Evolutionary conservation across 2,113 vertebrate species (phyloP), one percentile per base, ranked within the genome.

Genomic region (Fulmarus glacialis): DNA sequence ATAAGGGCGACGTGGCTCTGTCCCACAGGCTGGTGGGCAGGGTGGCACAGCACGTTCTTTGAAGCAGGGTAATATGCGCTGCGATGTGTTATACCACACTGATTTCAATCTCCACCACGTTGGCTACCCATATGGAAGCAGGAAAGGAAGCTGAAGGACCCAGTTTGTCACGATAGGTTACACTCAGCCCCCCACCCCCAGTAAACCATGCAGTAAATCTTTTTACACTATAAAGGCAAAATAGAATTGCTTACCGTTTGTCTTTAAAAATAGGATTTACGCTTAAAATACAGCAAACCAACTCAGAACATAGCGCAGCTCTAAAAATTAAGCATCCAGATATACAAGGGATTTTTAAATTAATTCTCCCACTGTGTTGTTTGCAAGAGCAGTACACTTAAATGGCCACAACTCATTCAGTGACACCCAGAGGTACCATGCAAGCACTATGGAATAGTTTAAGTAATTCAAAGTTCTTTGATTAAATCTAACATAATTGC

Each of bases 401-500:
- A 89, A 82, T 12, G 62, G 81, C 79, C 89, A 80, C 81, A 94
- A 45, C 38, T 89, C 52, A 16, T 63, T 84, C 77, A 43, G 77
- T 74, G 84, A 82, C 91, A 95, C 87, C 83, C 93, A 93, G 84
- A 97, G 91, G 89, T 60, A 95, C 66, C 26, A 1, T 72, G 79
- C 20, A 82, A 89, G 63, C 9, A 4, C 84, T 84, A 43, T 42
- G 64, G 72, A 95, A 91, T 64, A 53, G 85, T 78, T 32, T 14
- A 88, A 94, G 85, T 82, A 95, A 91, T 87, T 96, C 96, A 77
- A 67, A 97, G 68, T 92, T 96, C 96, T 94, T 66, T 93, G 97
- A 97, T 97, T 98, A 97, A 96, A 91, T 93, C 90, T 96, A 89
- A 98, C 66, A 56, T 95, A 96, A 91, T 91, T 83, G 93, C 91